Evolutionary conservation across 2,113 vertebrate species (phyloP).

Genomic region (Callionymus lyra): DNA sequence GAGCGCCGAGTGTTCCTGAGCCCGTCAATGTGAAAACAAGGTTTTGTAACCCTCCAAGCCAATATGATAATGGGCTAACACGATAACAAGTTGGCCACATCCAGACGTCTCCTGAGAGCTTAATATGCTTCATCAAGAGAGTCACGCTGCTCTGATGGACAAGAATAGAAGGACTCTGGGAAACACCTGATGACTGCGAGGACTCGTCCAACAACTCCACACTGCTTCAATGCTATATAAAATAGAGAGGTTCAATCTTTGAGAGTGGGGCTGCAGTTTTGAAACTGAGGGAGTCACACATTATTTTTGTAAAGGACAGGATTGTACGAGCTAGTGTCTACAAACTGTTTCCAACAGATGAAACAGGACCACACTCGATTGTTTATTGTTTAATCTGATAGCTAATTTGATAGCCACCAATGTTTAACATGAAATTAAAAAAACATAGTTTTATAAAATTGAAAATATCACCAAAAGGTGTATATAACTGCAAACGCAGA

Average conservation of each 20-base stretch:
- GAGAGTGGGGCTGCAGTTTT: background rate
- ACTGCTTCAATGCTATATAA: too few species aligned
- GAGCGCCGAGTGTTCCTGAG: too few species aligned
- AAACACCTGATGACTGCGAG: background rate
- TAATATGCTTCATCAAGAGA: slow-evolving; percentile 38
- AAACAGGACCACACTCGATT: too few species aligned
- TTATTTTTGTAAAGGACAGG: slow-evolving; percentile 7
- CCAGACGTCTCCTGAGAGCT: slow-evolving; percentile 23
- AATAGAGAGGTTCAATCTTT: too few species aligned
- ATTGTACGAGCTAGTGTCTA: slow-evolving; percentile 9
- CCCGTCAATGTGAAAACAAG: too few species aligned
- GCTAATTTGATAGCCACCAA: too few species aligned
- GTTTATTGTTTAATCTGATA: too few species aligned
- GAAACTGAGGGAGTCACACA: background rate
- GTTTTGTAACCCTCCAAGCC: too few species aligned
- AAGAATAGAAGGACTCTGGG: slow-evolving; percentile 26
- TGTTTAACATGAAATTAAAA: too few species aligned
- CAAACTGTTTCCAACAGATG: background rate
- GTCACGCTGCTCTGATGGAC: slow-evolving; percentile 25
- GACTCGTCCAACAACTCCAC: background rate
- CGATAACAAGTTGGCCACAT: slow-evolving; percentile 39
- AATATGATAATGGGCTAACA: slow-evolving; percentile 45
- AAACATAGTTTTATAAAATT: too few species aligned
- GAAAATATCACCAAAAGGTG: too few species aligned
- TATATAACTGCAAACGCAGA: too few species aligned